phyloP scores from a whole-genome alignment of 1,140 invertebrate genomes.

The Hyles euphorbiae region DNA sequence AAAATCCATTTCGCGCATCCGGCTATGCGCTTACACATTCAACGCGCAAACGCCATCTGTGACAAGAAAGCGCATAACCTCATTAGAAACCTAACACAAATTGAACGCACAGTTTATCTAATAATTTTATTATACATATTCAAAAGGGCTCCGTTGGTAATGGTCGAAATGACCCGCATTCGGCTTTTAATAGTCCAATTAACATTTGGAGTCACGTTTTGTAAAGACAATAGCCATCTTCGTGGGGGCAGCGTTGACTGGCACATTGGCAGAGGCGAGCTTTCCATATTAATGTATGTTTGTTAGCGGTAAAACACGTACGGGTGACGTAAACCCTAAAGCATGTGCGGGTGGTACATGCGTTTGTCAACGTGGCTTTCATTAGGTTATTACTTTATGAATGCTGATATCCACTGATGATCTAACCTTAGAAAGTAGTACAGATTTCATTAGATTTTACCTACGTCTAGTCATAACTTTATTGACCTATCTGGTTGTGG shows the following conservation, averaged over 20 bases:
- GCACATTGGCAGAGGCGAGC: constrained; percentile 64
- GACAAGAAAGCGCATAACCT: constrained; percentile 74
- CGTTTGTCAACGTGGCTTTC: constrained; percentile 25
- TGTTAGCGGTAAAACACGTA: constrained; percentile 72
- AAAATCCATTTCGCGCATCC: constrained; percentile 70
- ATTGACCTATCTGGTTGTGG: no score
- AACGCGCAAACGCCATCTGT: constrained; percentile 55
- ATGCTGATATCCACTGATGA: constrained; percentile 7
- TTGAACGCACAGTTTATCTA: constrained; percentile 68
- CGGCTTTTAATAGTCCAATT: constrained; percentile 73
- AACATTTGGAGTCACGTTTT: constrained; percentile 74
- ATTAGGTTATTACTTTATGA: constrained; percentile 23
- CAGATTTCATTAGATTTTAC: no score
- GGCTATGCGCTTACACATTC: constrained; percentile 66
- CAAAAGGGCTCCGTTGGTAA: constrained; percentile 70
- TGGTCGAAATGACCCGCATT: constrained; percentile 73
- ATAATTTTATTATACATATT: constrained; percentile 76
- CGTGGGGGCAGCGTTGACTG: constrained; percentile 60
- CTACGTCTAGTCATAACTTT: no score
- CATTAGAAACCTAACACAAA: constrained; percentile 73
- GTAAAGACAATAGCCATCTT: constrained; percentile 73
- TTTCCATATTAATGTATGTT: constrained; percentile 74
- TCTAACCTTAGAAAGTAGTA: not conserved
- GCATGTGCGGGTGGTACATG: constrained; percentile 47
- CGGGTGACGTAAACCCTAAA: constrained; percentile 54